A percentile compares a stretch with the other conserved stretches of the same genome.
phyloP scores from a whole-genome alignment of 2,797 vertebrate species.

The Acrocephalus scirpaceus region DNA sequence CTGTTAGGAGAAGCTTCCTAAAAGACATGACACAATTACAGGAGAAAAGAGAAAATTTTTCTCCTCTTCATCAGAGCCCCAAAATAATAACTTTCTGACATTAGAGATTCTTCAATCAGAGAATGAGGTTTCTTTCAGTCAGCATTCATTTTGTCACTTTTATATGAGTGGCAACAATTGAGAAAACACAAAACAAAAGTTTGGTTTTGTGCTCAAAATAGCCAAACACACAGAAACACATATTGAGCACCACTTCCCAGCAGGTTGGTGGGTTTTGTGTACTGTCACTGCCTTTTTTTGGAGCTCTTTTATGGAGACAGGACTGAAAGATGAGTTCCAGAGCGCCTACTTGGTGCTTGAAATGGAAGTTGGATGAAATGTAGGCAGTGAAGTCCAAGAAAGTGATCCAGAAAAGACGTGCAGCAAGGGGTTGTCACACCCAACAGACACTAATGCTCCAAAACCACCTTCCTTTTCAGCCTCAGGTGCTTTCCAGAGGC shows the following conservation, averaged over 20 bases:
- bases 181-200: conserved; percentile 9
- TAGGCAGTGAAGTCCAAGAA: background rate
- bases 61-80: background rate
- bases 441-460: background rate
- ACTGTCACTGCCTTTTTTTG: background rate
- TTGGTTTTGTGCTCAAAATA: conserved; percentile 12
- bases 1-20: background rate
- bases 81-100: background rate
- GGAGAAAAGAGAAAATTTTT: background rate
- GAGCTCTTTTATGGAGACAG: background rate
- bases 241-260: background rate
- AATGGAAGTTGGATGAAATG: background rate
- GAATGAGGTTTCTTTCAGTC: background rate
- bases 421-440: background rate
- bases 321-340: background rate
- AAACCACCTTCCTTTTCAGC: background rate
- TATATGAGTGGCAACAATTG: background rate
- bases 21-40: background rate
- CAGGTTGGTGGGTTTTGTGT: conserved; percentile 30
- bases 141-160: background rate
- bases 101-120: background rate
- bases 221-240: background rate
- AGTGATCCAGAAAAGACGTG: background rate
- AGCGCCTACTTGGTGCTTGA: background rate
- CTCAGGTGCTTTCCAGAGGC: background rate